Base-by-base conservation (phyloP, 1,140 invertebrate genomes). In the Saxidomus purpurata region DNA sequence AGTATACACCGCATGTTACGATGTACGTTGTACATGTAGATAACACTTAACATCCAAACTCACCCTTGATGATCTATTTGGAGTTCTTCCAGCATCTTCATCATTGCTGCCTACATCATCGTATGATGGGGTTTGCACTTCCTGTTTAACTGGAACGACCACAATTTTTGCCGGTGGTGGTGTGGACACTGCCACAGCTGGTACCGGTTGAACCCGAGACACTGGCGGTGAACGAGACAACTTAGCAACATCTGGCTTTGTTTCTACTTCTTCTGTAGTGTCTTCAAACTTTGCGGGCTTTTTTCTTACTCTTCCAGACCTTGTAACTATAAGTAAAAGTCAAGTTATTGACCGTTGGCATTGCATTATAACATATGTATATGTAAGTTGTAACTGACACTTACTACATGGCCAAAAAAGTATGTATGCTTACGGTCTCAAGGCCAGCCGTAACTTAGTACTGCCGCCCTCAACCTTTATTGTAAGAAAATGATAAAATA, bases 241-340 rank as follows among this genome's bases (percentile, higher is more conserved):
- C 59, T 87, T 89, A 6, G 61, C 74, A 40, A 69, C n/a, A 47
- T 92, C 90, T 69, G 63, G 43, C n/a, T 88, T 80, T 8, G 40
- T 28, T 40, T 91, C 89, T 38, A 49, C 49, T 34, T 77, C 86
- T 15, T 86, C 77, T 71, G 38, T 52, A 15, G 79, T 77, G 3
- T 84, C 88, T 36, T 92, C 91, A 76, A 92, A 92, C 52, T 90
- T 88, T 36, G 91, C 91, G 52, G 91, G 91, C 83, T 92, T 92
- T 74, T 92, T 92, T 31, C 91, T 91, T 6, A 89, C 89, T 87
- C 91, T 80, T 17, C 90, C 91, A n/a, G 91, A 92, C 31, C 91
- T 90, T 59, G 90, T 91, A 4, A 90, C 91, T 92, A 43, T n/a
- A 84, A 85, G 11, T 40, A 38, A 81, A 55, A 52, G 13, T 71